phyloP scores from a whole-genome alignment of 2,797 vertebrate genomes.

The Oceanodroma leucorhoa region DNA sequence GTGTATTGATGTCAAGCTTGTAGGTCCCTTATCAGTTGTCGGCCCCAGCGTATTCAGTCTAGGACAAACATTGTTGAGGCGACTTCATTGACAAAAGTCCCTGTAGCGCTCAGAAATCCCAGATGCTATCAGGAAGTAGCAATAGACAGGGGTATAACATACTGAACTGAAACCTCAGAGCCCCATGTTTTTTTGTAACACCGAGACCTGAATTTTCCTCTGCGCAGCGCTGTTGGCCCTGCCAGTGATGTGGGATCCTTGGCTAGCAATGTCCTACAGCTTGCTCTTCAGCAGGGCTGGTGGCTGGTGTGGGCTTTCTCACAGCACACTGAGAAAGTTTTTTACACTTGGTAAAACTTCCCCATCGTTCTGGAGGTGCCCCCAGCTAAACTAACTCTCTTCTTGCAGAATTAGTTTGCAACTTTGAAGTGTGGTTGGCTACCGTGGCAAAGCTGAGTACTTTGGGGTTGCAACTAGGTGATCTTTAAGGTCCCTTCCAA shows the following conservation, averaged over 20 bases:
- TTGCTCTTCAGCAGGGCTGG: neutral
- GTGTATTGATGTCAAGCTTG: constrained; percentile 40
- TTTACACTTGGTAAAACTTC: neutral
- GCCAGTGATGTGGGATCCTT: neutral
- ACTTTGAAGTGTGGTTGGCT: neutral
- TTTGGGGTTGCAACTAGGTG: neutral
- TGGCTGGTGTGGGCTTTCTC: neutral
- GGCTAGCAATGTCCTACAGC: neutral
- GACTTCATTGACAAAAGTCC: constrained; percentile 25
- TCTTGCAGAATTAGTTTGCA: neutral
- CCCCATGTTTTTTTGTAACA: neutral
- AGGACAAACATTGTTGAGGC: neutral
- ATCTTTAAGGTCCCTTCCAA: neutral
- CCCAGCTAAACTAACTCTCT: neutral
- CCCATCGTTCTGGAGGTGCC: accelerated
- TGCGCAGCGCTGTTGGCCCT: neutral
- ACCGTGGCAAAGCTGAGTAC: accelerated
- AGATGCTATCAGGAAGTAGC: constrained; percentile 56
- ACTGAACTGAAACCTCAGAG: constrained; percentile 57
- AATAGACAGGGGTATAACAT: constrained; percentile 42
- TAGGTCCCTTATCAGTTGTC: constrained; percentile 48
- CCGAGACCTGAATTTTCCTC: neutral
- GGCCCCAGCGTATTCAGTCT: neutral
- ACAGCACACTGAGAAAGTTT: neutral
- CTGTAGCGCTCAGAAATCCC: constrained; percentile 19